Evolutionary conservation across 2,888 invertebrate species (phyloP), one percentile per base, ranked within the genome.

Genomic region (Dusona sp.): DNA sequence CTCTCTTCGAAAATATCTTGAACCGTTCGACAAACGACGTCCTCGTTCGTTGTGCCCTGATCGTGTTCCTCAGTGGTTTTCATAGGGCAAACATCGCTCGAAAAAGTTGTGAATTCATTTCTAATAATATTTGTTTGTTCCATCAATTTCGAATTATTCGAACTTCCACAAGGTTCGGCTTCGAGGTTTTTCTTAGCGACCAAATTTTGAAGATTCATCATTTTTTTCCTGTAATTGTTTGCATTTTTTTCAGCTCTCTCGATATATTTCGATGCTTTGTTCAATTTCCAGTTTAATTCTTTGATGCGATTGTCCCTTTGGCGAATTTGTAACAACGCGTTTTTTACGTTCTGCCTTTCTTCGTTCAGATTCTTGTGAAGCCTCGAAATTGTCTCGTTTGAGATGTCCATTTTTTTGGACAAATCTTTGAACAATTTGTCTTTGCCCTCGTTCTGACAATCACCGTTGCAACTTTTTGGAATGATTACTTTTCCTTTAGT

Each of bases 1-100:
- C 90, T 91, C 86, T 94, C 94, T 45, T 94, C 90, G 61, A 94
- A 93, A 88, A 94, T 93, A 65, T 94, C 94, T 83, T 94, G 94
- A 19, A 94, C 94, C 2, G 94, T 94, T 84, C 92, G 22, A 90
- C 92, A 87, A 38, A 82, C 45, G 2, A 73, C 36, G 33, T 51
- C 51, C 33, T 84, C 81, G 13, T 79, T 57, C 19, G 48, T 16
- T 29, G 48, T 51, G 61, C 84, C 83, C 0, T 51, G 67, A 33
- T 84, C 68, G 19, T 72, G 68, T 13, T 61, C 29, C n/a, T 79
- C 79, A 25, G 6, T 22, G 11, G 4, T 61, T 22, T 33, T 42
- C 13, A 13, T 72, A 22, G 36, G n/a, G 33, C 3, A 13, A 4
- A 38, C 16, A 38, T 57, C 48, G 25, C 38, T 13, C 57, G 36